Conservation (phyloP, 2,888 invertebrate species). For the Synergus laeviventris region DNA sequence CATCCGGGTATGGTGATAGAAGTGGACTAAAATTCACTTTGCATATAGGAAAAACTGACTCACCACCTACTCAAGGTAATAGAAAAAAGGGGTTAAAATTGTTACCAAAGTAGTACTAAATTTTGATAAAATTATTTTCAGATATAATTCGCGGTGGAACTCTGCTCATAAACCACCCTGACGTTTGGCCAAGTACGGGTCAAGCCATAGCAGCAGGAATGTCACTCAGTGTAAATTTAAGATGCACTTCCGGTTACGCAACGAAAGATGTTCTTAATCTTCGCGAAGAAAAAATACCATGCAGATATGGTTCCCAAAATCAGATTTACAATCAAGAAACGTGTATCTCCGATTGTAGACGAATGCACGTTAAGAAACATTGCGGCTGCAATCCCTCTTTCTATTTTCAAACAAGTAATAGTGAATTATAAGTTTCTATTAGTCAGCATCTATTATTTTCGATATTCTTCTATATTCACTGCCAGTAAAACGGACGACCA, state of each 20-base stretch:
- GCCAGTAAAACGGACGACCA: too few relatives aligned
- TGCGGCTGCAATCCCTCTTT: constrained; percentile 67
- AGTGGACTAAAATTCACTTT: constrained; percentile 2
- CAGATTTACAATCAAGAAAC: constrained; percentile 57
- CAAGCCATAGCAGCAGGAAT: background rate
- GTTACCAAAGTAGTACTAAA: too few relatives aligned
- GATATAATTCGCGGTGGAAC: background rate
- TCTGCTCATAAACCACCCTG: background rate
- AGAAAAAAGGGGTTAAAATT: background rate
- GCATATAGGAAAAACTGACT: background rate
- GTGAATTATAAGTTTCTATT: too few relatives aligned
- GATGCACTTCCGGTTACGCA: constrained; percentile 59
- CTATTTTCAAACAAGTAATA: constrained; percentile 39
- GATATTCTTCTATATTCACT: too few relatives aligned
- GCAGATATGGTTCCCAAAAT: constrained; percentile 44
- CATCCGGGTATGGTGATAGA: background rate
- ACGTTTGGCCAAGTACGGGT: background rate
- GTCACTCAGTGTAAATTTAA: constrained; percentile 53
- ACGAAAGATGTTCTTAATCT: constrained; percentile 52
- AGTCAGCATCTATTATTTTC: too few relatives aligned
- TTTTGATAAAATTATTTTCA: background rate
- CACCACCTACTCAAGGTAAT: background rate
- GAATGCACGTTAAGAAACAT: constrained; percentile 54
- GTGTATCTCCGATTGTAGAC: constrained; percentile 61
- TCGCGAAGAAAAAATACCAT: constrained; percentile 55